Percentiles rank a stretch among this genome's conserved stretches.
phyloP scores from a whole-genome alignment of 2,113 vertebrate species.

The Solea senegalensis region DNA sequence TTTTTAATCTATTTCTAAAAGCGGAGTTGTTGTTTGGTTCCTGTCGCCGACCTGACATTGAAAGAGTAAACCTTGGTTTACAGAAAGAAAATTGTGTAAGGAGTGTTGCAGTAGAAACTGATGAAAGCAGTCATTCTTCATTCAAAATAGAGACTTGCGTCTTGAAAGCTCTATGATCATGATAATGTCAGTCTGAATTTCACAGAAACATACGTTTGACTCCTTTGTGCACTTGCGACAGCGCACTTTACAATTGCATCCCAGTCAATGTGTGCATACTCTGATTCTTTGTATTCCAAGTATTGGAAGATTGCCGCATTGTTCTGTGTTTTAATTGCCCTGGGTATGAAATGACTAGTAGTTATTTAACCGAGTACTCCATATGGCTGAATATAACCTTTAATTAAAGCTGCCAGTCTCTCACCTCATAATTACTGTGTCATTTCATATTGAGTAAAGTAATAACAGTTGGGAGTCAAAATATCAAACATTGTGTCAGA shows the following conservation, averaged over 20 bases:
- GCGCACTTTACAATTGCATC: slow-evolving; percentile 1
- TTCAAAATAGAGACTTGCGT: too few relatives aligned
- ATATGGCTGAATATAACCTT: slow-evolving; percentile 48
- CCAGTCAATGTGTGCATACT: slow-evolving; percentile 3
- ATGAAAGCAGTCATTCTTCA: too few relatives aligned
- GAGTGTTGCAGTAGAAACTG: too few relatives aligned
- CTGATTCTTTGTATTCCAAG: slow-evolving; percentile 26
- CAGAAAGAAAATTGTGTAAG: too few relatives aligned
- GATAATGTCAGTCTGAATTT: slow-evolving; percentile 54
- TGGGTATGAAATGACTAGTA: slow-evolving; percentile 45
- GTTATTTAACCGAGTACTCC: slow-evolving; percentile 55
- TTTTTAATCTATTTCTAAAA: too few relatives aligned
- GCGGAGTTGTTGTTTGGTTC: too few relatives aligned
- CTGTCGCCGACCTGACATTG: too few relatives aligned
- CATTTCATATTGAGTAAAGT: slow-evolving; percentile 55
- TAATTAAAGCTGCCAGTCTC: slow-evolving; percentile 62
- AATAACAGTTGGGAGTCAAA: slow-evolving; percentile 54
- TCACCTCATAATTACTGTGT: slow-evolving; percentile 55
- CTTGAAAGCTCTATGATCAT: too few relatives aligned
- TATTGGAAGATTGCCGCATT: slow-evolving; percentile 51
- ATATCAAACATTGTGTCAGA: slow-evolving; percentile 59
- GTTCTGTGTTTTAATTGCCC: slow-evolving; percentile 49
- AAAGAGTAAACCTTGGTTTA: too few relatives aligned
- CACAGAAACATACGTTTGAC: not conserved
- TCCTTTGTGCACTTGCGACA: too few relatives aligned